A percentile compares a stretch with the other conserved stretches of the same genome.
Evolutionary conservation across 2,113 vertebrate species (phyloP).

Genomic region (Tamias sibiricus): DNA sequence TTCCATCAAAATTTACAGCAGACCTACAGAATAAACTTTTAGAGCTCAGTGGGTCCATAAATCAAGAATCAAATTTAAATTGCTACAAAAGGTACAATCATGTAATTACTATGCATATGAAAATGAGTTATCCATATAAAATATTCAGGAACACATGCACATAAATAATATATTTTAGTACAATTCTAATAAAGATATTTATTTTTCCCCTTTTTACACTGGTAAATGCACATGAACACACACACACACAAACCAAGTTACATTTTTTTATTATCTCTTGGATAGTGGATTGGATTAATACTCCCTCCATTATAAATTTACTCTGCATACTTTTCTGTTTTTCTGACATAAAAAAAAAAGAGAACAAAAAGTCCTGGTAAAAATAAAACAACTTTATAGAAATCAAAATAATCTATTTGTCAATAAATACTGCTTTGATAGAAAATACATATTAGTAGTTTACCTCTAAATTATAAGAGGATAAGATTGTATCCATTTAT

Average conservation of each 20-base stretch:
- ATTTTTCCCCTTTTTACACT: too few relatives aligned
- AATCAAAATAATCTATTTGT: neutral
- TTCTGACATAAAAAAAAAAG: neutral
- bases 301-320: neutral
- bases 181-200: neutral
- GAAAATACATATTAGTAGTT: neutral
- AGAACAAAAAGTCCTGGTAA: neutral
- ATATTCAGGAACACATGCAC: neutral
- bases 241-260: too few relatives aligned
- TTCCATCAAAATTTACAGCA: neutral
- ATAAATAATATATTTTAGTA: conserved; percentile 32
- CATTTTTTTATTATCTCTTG: too few relatives aligned
- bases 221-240: too few relatives aligned
- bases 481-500: neutral
- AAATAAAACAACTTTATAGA: neutral
- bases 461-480: neutral
- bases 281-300: neutral
- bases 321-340: neutral
- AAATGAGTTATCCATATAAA: neutral
- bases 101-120: neutral
- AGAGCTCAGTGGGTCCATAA: neutral
- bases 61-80: neutral
- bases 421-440: neutral
- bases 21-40: neutral
- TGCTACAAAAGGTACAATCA: neutral